Evolutionary conservation across 2,888 invertebrate species (phyloP), one percentile per base, ranked within the genome.

Genomic region (Apoda limacodes): DNA sequence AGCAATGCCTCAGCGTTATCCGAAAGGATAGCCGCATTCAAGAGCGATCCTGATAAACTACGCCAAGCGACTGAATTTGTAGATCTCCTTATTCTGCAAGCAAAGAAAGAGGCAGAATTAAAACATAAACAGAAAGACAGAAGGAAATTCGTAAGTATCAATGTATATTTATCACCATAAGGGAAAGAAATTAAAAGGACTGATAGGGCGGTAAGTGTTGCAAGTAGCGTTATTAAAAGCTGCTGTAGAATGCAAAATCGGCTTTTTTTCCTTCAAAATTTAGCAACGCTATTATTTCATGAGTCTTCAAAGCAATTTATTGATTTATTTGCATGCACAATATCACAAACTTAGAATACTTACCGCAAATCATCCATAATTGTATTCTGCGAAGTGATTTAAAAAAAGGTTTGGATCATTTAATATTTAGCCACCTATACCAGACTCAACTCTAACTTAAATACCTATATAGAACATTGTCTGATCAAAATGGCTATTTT

Each of bases 51-150:
- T 22, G 82, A 82, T 38, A 83, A 83, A 61, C 80, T 85, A 57
- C 78, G 82, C 38, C 69, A 81, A 37, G 78, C 85, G 28, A 70
- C 74, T 38, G 83, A 84, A 45, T 85, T 85, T 63, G 82, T 86
- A 43, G 84, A 85, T 50, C 82, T 84, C 57, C 76, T 85, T 36
- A 76, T 85, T 54, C 78, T 82, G 54, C 82, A 82, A 58, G 85
- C 85, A 42, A 83, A 84, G 62, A 74, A 72, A 56, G 83, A 85
- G 61, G 85, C 83, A 43, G 82, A 82, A 48, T 59, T 74, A 48
- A 83, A 83, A 72, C 70, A 70, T 55, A 80, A 76, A 69, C 71
- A 82, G 66, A 82, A 80, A 69, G 82, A 82, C 63, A 82, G 80
- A 82, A 82, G 72, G 60, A 80, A 75, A 72, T 72, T 76, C 58